Evolutionary conservation across 2,113 vertebrate species (phyloP).

Genomic region (Paracanthobrama guichenoti): DNA sequence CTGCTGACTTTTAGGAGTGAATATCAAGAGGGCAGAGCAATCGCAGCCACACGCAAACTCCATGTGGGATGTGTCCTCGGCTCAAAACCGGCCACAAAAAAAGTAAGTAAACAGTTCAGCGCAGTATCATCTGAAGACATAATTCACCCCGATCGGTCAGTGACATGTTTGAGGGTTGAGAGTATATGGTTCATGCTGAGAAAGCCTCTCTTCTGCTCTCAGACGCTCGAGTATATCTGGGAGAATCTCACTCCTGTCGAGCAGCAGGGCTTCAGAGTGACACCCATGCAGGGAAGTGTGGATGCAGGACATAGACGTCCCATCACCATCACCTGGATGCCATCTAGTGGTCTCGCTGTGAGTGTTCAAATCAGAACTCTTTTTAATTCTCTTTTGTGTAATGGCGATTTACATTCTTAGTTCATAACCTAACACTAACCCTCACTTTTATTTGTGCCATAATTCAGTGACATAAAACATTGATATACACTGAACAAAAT

Average conservation of each 20-base stretch:
- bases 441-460: too few relatives aligned
- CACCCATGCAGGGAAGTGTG: conserved; percentile 70
- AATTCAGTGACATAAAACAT: too few relatives aligned
- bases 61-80: conserved; percentile 82
- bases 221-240: conserved; percentile 80
- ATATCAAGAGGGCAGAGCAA: conserved; percentile 57
- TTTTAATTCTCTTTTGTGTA: too few relatives aligned
- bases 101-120: conserved; percentile 72
- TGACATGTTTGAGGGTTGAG: background rate
- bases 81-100: conserved; percentile 70
- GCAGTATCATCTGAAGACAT: background rate
- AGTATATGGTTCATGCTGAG: background rate
- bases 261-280: conserved; percentile 80
- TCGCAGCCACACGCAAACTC: conserved; percentile 77
- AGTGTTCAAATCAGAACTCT: conserved; percentile 38
- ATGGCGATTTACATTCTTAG: too few relatives aligned
- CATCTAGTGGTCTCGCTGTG: conserved; percentile 78
- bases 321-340: conserved; percentile 83
- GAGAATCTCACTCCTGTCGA: conserved; percentile 70
- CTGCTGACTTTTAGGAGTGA: conserved; percentile 77
- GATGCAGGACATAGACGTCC: conserved; percentile 73
- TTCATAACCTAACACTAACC: too few relatives aligned
- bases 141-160: background rate
- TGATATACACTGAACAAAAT: too few relatives aligned
- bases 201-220: background rate